These are phyloP conservation scores for Peromyscus aztecus DNA, from an alignment of 2,797 vertebrate genomes.

Conservation along the genomic window DNA sequence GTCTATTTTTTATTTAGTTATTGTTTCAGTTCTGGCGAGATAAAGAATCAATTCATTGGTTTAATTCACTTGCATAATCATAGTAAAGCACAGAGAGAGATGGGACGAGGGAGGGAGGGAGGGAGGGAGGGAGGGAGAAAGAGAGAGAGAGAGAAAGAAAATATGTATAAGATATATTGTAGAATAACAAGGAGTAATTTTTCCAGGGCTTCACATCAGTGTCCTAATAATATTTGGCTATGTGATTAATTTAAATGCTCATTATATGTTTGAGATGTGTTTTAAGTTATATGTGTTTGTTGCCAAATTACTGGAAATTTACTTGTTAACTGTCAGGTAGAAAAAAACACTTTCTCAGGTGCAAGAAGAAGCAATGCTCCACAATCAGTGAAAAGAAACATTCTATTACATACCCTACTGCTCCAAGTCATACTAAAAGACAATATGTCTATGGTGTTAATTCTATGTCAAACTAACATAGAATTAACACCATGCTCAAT, in stretches of 20 bases:
- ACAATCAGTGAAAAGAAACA: conserved; percentile 84
- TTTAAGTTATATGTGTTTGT: conserved; percentile 85
- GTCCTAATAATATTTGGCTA: conserved; percentile 72
- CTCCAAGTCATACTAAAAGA: conserved; percentile 85
- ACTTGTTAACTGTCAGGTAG: conserved; percentile 83
- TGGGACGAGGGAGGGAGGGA: not conserved
- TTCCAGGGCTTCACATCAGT: not conserved
- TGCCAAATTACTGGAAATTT: conserved; percentile 84
- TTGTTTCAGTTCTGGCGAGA: not conserved
- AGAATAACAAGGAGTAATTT: conserved; percentile 30
- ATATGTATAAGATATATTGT: not conserved
- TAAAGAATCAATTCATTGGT: conserved; percentile 22
- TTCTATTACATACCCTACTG: conserved; percentile 84
- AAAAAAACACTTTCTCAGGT: conserved; percentile 84
- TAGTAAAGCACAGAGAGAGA: not conserved
- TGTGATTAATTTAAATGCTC: conserved; percentile 79
- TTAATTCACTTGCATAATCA: conserved; percentile 20
- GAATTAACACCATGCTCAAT: conserved; percentile 83
- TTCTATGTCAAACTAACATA: conserved; percentile 85
- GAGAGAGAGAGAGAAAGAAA: not conserved
- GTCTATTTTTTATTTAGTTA: conserved; percentile 10
- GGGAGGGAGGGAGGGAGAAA: not conserved
- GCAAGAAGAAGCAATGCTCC: conserved; percentile 82
- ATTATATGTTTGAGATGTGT: conserved; percentile 78
- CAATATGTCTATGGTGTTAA: too few relatives aligned